A percentile compares a stretch with the other conserved stretches of the same genome.
Conservation (phyloP, 2,888 invertebrate genomes). For the Drosophila picticornis region DNA sequence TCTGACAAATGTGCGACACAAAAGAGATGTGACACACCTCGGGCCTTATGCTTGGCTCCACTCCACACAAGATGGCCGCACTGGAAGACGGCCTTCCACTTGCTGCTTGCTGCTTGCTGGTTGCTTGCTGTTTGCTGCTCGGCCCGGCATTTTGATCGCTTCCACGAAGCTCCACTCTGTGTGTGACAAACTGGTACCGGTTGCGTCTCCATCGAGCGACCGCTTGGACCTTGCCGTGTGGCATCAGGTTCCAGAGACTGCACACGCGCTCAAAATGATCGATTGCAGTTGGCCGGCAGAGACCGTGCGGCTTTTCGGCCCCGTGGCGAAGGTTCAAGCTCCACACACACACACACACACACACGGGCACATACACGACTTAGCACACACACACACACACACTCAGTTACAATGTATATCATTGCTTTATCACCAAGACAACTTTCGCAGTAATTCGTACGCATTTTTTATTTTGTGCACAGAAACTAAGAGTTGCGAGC, state of each 20-base stretch:
- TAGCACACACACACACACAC: slow-evolving; percentile 19
- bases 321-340: slow-evolving; percentile 46
- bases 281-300: slow-evolving; percentile 54
- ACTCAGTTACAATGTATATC: slow-evolving; percentile 49
- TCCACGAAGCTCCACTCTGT: slow-evolving; percentile 40
- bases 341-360: slow-evolving; percentile 3
- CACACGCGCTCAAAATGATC: slow-evolving; percentile 74
- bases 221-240: slow-evolving; percentile 61
- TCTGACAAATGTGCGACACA: slow-evolving; percentile 85
- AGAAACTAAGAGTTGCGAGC: slow-evolving; percentile 16
- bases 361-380: slow-evolving; percentile 2
- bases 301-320: slow-evolving; percentile 47
- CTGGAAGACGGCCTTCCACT: slow-evolving; percentile 10
- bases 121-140: slow-evolving; percentile 5
- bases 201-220: slow-evolving; percentile 45
- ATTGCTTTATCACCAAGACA: slow-evolving; percentile 71
- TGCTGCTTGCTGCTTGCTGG: background rate
- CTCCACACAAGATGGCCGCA: slow-evolving; percentile 67
- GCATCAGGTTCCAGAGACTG: slow-evolving; percentile 77
- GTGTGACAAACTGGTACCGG: slow-evolving; percentile 60
- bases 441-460: slow-evolving; percentile 68
- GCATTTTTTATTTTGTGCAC: slow-evolving; percentile 35
- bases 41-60: slow-evolving; percentile 48
- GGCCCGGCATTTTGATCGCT: slow-evolving; percentile 54
- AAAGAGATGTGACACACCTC: slow-evolving; percentile 85